Percentiles rank a stretch among this genome's conserved stretches.
Evolutionary conservation across 2,113 vertebrate species (phyloP).

Genomic region (Solea senegalensis): DNA sequence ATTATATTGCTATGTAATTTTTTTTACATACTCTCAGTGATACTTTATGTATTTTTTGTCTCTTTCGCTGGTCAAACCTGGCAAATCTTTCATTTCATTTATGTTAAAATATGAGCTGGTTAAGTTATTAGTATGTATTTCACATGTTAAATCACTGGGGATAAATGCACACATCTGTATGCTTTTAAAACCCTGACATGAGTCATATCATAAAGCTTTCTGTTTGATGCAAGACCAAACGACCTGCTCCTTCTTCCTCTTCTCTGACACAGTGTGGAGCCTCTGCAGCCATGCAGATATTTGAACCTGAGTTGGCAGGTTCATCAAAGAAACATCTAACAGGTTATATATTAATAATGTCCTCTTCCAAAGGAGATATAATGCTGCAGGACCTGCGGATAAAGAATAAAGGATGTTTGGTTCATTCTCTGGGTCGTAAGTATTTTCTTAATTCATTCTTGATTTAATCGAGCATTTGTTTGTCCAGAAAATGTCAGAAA

Average conservation of each 20-base stretch:
- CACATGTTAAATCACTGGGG: neutral
- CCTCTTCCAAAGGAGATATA: constrained; percentile 10
- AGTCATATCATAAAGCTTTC: neutral
- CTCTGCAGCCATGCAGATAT: constrained; percentile 8
- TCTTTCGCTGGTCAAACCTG: no score
- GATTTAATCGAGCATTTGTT: no score
- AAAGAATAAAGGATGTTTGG: constrained; percentile 26
- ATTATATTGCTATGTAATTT: no score
- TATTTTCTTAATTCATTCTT: no score
- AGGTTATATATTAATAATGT: constrained; percentile 51
- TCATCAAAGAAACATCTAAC: constrained; percentile 41
- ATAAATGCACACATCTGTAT: neutral
- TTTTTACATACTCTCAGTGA: no score
- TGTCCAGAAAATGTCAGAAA: no score
- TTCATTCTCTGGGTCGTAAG: constrained; percentile 3
- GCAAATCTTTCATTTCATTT: no score
- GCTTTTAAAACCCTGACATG: neutral
- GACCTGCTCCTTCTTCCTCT: neutral
- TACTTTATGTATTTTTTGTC: no score
- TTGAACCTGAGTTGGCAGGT: constrained; percentile 24
- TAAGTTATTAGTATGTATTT: neutral
- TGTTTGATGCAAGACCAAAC: neutral
- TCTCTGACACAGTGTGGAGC: constrained; percentile 11
- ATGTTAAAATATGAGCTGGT: no score
- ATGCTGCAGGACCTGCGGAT: constrained; percentile 12